A percentile compares a stretch with the other conserved stretches of the same genome.
These are phyloP conservation scores for Drosophila carrolli DNA, from an alignment of 1,140 invertebrate species.

Conservation along the genomic window DNA sequence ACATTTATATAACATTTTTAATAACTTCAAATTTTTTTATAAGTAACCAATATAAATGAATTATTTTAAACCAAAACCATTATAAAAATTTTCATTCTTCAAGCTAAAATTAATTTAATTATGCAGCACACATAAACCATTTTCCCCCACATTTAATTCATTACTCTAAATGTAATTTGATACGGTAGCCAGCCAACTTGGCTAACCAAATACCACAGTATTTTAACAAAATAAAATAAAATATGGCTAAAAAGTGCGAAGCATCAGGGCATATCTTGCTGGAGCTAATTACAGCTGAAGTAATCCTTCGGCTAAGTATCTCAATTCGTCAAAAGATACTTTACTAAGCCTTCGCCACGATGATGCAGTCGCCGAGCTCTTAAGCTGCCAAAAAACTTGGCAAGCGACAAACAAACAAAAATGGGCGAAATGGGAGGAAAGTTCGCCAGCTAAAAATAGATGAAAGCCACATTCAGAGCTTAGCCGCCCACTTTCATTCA, in stretches of 20 bases:
- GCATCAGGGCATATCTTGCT: conserved; percentile 3
- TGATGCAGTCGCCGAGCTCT: conserved; percentile 41
- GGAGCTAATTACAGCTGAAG: conserved; percentile 60
- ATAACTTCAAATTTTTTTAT: too few relatives aligned
- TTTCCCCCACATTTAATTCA: too few relatives aligned
- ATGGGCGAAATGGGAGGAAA: conserved; percentile 16
- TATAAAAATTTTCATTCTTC: too few relatives aligned
- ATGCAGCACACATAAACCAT: too few relatives aligned
- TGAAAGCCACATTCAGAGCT: conserved; percentile 29
- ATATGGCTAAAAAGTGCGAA: background rate
- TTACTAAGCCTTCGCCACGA: conserved; percentile 57
- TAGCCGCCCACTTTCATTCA: background rate
- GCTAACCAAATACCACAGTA: background rate
- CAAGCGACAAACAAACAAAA: conserved; percentile 49
- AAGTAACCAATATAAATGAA: too few relatives aligned
- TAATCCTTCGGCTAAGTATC: conserved; percentile 57
- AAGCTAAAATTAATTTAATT: too few relatives aligned
- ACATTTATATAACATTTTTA: too few relatives aligned
- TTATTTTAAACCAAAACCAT: too few relatives aligned
- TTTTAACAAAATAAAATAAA: conserved; percentile 1
- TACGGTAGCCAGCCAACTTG: background rate
- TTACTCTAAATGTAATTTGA: too few relatives aligned
- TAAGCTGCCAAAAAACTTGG: conserved; percentile 65
- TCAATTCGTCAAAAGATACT: conserved; percentile 67
- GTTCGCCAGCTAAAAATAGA: conserved; percentile 46